phyloP scores from a whole-genome alignment of 2,888 invertebrate genomes.

The Yponomeuta cagnagella region DNA sequence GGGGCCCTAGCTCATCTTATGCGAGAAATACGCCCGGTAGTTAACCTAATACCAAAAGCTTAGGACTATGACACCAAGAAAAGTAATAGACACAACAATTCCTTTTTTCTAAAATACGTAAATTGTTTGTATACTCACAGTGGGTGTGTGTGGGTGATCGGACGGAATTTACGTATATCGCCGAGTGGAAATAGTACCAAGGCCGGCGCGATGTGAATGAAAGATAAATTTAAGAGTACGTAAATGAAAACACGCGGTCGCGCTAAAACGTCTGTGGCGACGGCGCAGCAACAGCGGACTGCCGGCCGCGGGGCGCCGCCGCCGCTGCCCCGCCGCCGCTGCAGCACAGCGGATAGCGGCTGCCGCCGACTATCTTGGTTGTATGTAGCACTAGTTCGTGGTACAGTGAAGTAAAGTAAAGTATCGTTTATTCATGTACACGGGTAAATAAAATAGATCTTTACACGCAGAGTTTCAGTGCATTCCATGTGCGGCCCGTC shows the following conservation, averaged over 20 bases:
- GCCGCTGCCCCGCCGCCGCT: neutral
- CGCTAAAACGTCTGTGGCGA: neutral
- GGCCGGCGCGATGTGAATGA: conserved; percentile 33
- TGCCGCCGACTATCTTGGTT: neutral
- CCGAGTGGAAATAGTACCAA: conserved; percentile 52
- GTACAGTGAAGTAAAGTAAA: too few species aligned
- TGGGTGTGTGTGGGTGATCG: conserved; percentile 25
- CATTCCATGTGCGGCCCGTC: too few species aligned
- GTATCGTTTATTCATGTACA: too few species aligned
- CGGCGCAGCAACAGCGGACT: neutral
- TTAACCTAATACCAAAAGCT: neutral
- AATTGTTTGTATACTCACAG: conserved; percentile 41
- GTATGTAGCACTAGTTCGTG: neutral
- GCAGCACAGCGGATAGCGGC: neutral
- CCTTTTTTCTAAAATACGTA: neutral
- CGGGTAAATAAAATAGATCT: too few species aligned
- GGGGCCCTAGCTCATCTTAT: too few species aligned
- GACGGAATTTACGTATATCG: conserved; percentile 31
- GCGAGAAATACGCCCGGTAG: neutral
- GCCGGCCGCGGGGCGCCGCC: neutral
- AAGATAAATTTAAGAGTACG: conserved; percentile 1
- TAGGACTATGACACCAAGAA: neutral
- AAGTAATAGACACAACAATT: neutral
- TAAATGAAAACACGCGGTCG: neutral
- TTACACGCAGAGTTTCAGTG: too few species aligned